Evolutionary conservation across 2,113 vertebrate genomes (phyloP), one percentile per base, ranked within the genome.

Genomic region (Morone saxatilis): DNA sequence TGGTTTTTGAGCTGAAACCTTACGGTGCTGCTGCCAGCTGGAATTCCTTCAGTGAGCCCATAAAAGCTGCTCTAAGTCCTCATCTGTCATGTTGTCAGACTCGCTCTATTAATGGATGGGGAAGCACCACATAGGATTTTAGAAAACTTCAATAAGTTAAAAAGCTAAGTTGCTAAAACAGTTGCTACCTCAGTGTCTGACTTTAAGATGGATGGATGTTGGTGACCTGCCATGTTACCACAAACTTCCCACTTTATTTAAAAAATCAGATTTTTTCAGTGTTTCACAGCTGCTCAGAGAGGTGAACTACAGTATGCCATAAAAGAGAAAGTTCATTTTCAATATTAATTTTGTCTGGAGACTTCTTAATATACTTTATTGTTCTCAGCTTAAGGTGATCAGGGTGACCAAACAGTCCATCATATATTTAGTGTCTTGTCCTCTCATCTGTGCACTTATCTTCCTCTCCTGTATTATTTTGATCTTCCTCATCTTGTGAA

Each of bases 21-120:
- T 36, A 6, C 25, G 53, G 43, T 47, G 31, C 70, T 61, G 47
- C 86, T 81, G 56, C 63, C 82, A 85, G 69, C 56, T 78, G 60
- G 50, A 74, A 50, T 70, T 54, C 38, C 68, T 38, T 71, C 65
- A 19, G 19, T 65, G 56, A 60, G 57, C 19, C 16, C 36, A 22
- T 74, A 73, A 73, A 84, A 81, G 57, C 43, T 74, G 9, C 25
- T 83, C 4, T 5, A 70, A 73, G 72, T 53, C 60, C 51, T 54
- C 54, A 38, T 45, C 54, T 78, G 59, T 56, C 51, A 76, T 62
- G 41, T 38, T 76, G 71, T 67, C 79, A 63, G 61, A 45, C 66
- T 51, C 38, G 11, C 25, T 65, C 41, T 43, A 1, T 74, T 36
- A 78, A 7, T 4, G 54, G 7, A 40, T 22, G 51, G 3, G 1